Conservation (phyloP, 2,888 invertebrate genomes). For the Megalurothrips usitatus region DNA sequence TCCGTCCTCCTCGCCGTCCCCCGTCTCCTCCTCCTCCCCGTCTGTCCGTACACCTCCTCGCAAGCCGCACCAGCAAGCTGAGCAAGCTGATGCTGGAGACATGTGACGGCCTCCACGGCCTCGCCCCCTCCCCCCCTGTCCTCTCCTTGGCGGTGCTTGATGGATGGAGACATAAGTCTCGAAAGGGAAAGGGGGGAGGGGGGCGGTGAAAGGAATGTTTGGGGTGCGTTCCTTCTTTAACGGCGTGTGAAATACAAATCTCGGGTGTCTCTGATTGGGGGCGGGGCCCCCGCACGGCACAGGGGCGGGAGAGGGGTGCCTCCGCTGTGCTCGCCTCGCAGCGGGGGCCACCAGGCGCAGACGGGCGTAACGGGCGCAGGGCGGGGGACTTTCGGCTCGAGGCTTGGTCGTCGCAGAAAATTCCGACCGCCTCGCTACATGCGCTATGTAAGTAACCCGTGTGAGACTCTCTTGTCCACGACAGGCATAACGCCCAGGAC, state of each 20-base stretch:
- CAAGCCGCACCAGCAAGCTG: not conserved
- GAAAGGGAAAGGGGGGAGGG: not conserved
- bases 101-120: not conserved
- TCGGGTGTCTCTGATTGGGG: conserved; percentile 3
- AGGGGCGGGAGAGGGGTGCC: too few relatives aligned
- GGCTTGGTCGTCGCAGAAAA: too few relatives aligned
- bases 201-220: not conserved
- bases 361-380: too few relatives aligned
- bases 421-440: too few relatives aligned
- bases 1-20: not conserved
- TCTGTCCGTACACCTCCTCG: not conserved
- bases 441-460: too few relatives aligned
- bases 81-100: not conserved
- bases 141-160: not conserved
- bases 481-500: too few relatives aligned
- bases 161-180: conserved; percentile 19
- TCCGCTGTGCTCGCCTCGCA: too few relatives aligned
- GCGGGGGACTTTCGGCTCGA: too few relatives aligned
- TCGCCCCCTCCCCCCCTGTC: not conserved
- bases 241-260: conserved; percentile 22
- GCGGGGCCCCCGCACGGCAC: too few relatives aligned
- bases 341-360: too few relatives aligned
- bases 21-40: not conserved
- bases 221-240: not conserved
- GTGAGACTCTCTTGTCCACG: too few relatives aligned